Evolutionary conservation across 2,113 vertebrate genomes (phyloP).

Genomic region (Polyodon spathula): DNA sequence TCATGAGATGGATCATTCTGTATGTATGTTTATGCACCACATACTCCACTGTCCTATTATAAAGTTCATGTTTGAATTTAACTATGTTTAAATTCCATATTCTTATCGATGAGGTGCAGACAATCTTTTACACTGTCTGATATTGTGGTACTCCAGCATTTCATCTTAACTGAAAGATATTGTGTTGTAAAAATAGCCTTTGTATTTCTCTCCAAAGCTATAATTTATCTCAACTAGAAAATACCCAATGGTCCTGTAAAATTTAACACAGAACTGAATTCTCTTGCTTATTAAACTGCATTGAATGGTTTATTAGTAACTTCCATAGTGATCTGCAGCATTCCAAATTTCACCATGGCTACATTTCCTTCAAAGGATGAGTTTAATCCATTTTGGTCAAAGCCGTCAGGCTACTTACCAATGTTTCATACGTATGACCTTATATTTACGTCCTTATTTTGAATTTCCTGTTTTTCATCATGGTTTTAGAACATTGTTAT

Average conservation of each 20-base stretch:
- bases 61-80: constrained; percentile 20
- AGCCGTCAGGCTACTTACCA: not conserved
- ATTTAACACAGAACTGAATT: constrained; percentile 12
- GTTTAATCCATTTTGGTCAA: constrained; percentile 8
- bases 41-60: constrained; percentile 11
- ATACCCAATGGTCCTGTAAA: constrained; percentile 21
- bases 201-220: constrained; percentile 20
- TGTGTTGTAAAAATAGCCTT: constrained; percentile 2
- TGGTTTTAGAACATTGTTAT: no score
- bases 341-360: constrained; percentile 1
- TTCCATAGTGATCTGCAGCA: constrained; percentile 2
- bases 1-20: constrained; percentile 4
- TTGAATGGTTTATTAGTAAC: constrained; percentile 5
- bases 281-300: constrained; percentile 17
- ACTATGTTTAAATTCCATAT: constrained; percentile 25
- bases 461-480: no score
- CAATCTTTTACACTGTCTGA: constrained; percentile 26
- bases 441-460: not conserved
- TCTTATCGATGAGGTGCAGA: constrained; percentile 33
- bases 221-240: constrained; percentile 25
- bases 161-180: constrained; percentile 28
- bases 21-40: not conserved
- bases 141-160: constrained; percentile 22
- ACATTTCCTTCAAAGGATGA: constrained; percentile 7
- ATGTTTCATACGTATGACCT: not conserved